These are phyloP conservation scores for Acleris emargana DNA, from an alignment of 2,888 invertebrate genomes.

Conservation along the genomic window DNA sequence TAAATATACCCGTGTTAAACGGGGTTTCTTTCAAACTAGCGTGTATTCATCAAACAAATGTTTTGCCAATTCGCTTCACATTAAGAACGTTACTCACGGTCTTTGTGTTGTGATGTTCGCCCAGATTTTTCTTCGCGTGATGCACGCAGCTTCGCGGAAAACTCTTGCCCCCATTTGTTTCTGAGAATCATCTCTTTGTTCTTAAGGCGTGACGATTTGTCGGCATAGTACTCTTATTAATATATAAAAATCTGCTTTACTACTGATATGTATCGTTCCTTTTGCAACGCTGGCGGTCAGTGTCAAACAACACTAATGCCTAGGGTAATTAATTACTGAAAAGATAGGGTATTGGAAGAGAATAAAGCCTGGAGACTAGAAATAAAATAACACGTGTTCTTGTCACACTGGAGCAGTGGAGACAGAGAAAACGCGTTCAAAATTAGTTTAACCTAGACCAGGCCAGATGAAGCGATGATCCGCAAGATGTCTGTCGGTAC, in stretches of 20 bases:
- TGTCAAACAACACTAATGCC: too few relatives aligned
- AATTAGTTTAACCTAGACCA: too few relatives aligned
- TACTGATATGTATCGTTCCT: background rate
- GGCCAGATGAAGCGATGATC: too few relatives aligned
- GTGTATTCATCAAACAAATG: conserved; percentile 21
- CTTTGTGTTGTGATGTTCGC: conserved; percentile 5
- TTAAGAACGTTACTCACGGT: conserved; percentile 30
- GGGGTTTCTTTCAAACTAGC: conserved; percentile 12
- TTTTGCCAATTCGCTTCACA: conserved; percentile 24
- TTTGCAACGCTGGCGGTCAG: background rate
- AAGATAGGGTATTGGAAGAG: too few relatives aligned
- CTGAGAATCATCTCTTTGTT: conserved; percentile 27
- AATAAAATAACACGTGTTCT: too few relatives aligned
- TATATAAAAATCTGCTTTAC: background rate
- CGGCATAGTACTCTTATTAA: background rate
- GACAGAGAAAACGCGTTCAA: too few relatives aligned
- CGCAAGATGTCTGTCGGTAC: too few relatives aligned
- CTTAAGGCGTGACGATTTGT: conserved; percentile 20
- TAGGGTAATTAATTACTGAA: too few relatives aligned
- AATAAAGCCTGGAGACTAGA: too few relatives aligned
- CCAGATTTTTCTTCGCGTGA: conserved; percentile 29
- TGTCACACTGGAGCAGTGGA: too few relatives aligned
- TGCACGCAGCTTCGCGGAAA: conserved; percentile 32
- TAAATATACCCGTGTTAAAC: background rate
- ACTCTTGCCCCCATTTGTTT: conserved; percentile 25